Base-by-base conservation (phyloP, 2,888 invertebrate genomes). In the Lasiommata megera region DNA sequence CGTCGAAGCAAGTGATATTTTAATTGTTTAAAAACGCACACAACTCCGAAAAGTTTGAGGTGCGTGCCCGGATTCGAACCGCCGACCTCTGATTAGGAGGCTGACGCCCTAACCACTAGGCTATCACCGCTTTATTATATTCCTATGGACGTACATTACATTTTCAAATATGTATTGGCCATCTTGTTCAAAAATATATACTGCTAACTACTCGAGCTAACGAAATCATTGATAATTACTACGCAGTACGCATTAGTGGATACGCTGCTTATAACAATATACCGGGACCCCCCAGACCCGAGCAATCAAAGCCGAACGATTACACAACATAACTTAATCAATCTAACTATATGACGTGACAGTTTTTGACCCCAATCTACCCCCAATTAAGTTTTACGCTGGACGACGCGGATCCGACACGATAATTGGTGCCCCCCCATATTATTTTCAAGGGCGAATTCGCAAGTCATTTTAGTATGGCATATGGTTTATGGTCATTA, bases 311-410 rank as follows among this genome's bases (percentile, higher is more conserved):
- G 48, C 43, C 36, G 38, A 54, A 41, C 56, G 56, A 62, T 59
- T 56, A 62, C 54, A 52, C 58, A 55, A 60, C 52, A 50, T 55
- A 55, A 60, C 60, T 55, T 48, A 60, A 62, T 60, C 46, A 55
- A 43, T 55, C 36, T 41, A 47, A 51, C 53, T 50, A 38, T 58
- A 44, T 62, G 62, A 62, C 62, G 18, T 5, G 50, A 60, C 62
- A 48, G 17, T 50, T 62, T 59, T 44, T 16, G 51, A 38, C 46
- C 52, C 41, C 28, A 28, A 37, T 12, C 12, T 18, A 40, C 28
- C 40, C 47, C 14, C 29, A 44, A 44, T 29, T 29, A 11, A 16
- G 16, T 17, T 43, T 56, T 36, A 41, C 48, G n/a, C 23, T 36
- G 14, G 23, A 47, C 41, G 46, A 18, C 23, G 34, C 41, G 47